Conservation (phyloP, 2,888 invertebrate species). For the Aphodius sticticus region DNA sequence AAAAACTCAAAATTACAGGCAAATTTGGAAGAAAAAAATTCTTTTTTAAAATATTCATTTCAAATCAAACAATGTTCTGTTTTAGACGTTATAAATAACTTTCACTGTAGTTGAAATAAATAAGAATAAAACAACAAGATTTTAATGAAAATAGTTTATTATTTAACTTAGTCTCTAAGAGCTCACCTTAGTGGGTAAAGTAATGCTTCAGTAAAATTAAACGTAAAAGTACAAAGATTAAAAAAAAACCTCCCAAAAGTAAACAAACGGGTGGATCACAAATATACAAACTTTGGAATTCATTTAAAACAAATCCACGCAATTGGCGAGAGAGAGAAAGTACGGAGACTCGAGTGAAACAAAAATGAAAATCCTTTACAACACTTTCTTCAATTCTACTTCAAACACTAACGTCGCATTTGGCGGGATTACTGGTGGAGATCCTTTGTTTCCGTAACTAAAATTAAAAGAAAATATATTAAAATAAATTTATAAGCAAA, state of each 20-base stretch:
- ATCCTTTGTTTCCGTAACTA: constrained; percentile 79
- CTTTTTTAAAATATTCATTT: no score
- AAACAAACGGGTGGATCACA: not conserved
- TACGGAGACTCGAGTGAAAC: not conserved
- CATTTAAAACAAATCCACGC: not conserved
- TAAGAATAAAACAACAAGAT: not conserved
- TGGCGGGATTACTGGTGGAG: constrained; percentile 86
- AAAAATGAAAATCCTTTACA: constrained; percentile 12
- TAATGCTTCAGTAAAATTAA: not conserved
- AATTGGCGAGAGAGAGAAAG: not conserved
- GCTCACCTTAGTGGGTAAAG: not conserved
- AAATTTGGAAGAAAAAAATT: no score
- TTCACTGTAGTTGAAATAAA: not conserved
- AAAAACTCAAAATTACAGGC: no score
- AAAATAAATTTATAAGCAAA: constrained; percentile 32
- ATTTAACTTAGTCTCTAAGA: not conserved
- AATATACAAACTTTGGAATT: not conserved
- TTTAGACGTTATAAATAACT: no score
- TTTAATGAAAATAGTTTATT: not conserved
- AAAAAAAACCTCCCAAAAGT: not conserved
- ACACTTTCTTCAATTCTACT: constrained; percentile 84
- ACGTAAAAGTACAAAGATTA: not conserved
- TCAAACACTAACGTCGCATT: constrained; percentile 89
- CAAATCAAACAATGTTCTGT: no score
- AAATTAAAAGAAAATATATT: constrained; percentile 47